Evolutionary conservation across 2,888 invertebrate genomes (phyloP).

Genomic region (Ophion obscuratus): DNA sequence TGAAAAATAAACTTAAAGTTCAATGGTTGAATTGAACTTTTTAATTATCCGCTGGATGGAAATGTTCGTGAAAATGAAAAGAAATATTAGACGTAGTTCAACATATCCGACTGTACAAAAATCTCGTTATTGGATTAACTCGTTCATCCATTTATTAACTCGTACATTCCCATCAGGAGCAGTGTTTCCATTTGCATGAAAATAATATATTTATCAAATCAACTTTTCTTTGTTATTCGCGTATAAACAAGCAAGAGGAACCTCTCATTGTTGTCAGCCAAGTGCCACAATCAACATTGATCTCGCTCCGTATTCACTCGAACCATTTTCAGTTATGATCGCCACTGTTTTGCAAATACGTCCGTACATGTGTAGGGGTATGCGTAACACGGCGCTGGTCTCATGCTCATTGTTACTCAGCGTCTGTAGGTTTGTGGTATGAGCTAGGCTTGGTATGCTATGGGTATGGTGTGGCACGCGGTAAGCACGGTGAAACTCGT

Average conservation of each 20-base stretch:
- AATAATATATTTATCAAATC: background rate
- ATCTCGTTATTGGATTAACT: too few species aligned
- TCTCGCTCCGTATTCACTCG: slow-evolving; percentile 11
- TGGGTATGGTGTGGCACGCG: slow-evolving; percentile 77
- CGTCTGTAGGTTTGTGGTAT: slow-evolving; percentile 39
- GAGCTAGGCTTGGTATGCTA: slow-evolving; percentile 74
- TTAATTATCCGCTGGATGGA: too few species aligned
- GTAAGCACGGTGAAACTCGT: slow-evolving; percentile 76
- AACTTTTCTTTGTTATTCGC: too few species aligned
- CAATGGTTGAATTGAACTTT: too few species aligned
- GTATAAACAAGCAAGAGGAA: background rate
- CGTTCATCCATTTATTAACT: too few species aligned
- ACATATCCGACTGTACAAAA: too few species aligned
- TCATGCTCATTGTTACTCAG: slow-evolving; percentile 33
- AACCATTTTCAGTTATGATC: slow-evolving; percentile 14
- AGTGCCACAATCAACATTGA: slow-evolving; percentile 3
- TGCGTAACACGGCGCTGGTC: slow-evolving; percentile 38
- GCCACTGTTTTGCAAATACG: background rate
- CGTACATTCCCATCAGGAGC: too few species aligned
- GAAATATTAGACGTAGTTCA: too few species aligned
- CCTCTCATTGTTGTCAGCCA: background rate
- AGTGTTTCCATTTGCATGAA: background rate
- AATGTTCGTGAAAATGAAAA: too few species aligned
- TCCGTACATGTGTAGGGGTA: background rate
- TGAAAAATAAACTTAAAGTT: too few species aligned